Evolutionary conservation across 2,888 invertebrate genomes (phyloP).

Genomic region (Odontothrips loti): DNA sequence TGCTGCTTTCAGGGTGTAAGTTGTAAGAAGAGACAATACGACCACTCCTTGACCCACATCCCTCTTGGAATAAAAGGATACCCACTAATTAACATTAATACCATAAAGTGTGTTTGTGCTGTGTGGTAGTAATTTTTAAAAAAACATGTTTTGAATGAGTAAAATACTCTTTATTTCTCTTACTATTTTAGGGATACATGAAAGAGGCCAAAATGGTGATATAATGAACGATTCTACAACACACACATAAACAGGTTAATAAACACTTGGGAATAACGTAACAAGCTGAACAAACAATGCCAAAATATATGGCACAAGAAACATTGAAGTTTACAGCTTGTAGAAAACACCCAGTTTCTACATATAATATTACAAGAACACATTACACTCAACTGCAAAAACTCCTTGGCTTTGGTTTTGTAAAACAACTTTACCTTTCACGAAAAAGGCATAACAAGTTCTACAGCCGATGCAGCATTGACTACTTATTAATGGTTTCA

Average conservation of each 20-base stretch:
- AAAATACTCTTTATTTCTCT: neutral
- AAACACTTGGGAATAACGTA: neutral
- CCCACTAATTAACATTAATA: too few species aligned
- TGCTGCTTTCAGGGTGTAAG: too few species aligned
- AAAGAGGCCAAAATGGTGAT: neutral
- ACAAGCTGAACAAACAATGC: conserved; percentile 17
- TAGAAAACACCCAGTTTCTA: neutral
- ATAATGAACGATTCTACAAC: neutral
- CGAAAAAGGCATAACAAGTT: neutral
- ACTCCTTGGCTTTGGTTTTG: neutral
- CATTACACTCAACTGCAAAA: neutral
- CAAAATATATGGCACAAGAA: conserved; percentile 20
- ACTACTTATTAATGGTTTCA: too few species aligned
- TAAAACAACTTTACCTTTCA: neutral
- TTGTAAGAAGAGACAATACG: too few species aligned
- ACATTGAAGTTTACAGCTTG: neutral
- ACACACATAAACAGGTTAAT: conserved; percentile 21
- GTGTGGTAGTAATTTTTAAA: neutral
- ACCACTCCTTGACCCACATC: too few species aligned
- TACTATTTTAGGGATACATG: conserved; percentile 8
- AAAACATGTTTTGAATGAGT: neutral
- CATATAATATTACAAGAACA: neutral
- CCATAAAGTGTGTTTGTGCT: too few species aligned
- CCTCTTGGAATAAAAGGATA: too few species aligned
- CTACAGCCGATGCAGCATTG: too few species aligned